phyloP scores from a whole-genome alignment of 2,888 invertebrate genomes.

The Xylophagus ater region DNA sequence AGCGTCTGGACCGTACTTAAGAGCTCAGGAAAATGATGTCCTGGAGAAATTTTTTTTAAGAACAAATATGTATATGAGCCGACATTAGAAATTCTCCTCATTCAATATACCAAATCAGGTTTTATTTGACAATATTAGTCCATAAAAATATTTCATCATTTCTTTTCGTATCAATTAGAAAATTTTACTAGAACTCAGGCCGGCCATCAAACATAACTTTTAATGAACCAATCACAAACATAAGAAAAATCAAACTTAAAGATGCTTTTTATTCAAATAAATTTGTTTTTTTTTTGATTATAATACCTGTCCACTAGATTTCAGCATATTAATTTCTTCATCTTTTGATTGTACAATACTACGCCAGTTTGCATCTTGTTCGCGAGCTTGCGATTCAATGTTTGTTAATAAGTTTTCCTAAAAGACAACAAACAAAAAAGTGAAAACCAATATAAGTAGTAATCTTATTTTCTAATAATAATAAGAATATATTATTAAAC shows the following conservation, averaged over 20 bases:
- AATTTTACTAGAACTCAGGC: no score
- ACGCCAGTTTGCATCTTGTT: conserved; percentile 37
- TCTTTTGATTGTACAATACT: conserved; percentile 34
- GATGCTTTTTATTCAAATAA: neutral
- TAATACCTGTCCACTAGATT: conserved; percentile 31
- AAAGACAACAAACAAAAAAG: conserved; percentile 12
- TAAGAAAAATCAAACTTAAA: neutral
- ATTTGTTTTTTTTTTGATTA: neutral
- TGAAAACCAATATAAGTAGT: conserved; percentile 2
- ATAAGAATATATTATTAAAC: conserved; percentile 25
- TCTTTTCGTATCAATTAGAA: no score
- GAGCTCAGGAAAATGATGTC: no score
- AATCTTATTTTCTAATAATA: conserved; percentile 5
- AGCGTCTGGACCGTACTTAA: no score
- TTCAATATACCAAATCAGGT: no score
- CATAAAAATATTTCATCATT: no score
- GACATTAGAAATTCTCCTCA: no score
- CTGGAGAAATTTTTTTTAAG: no score
- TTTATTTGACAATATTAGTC: no score
- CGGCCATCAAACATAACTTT: neutral
- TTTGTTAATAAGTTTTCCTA: conserved; percentile 36
- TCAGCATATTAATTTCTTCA: conserved; percentile 33
- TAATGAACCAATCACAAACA: neutral
- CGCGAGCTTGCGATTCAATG: conserved; percentile 34
- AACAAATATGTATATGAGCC: no score